A percentile compares a stretch with the other conserved stretches of the same genome.
phyloP scores from a whole-genome alignment of 1,140 invertebrate species.

The Formica exsecta region DNA sequence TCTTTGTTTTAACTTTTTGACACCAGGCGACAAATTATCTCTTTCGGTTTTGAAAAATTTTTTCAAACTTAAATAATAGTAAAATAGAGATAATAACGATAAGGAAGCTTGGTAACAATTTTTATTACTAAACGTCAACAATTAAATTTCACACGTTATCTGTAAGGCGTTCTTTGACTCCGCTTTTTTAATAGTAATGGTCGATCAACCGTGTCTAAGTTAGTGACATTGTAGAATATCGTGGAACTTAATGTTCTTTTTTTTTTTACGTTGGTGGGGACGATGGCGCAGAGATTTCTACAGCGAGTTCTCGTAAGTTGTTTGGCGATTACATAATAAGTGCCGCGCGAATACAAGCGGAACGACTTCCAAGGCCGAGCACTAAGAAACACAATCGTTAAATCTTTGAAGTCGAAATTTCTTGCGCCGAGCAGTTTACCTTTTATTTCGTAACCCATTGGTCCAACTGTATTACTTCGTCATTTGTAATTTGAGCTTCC shows the following conservation, averaged over 20 bases:
- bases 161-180: neutral
- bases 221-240: constrained; percentile 49
- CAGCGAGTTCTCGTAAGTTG: constrained; percentile 63
- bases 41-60: neutral
- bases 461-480: constrained; percentile 68
- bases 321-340: constrained; percentile 75
- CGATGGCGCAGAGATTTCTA: constrained; percentile 1
- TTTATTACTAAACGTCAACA: neutral
- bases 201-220: neutral
- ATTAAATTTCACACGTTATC: constrained; percentile 4
- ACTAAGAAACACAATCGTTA: constrained; percentile 76
- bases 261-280: neutral
- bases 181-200: neutral
- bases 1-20: neutral
- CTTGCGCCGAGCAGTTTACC: constrained; percentile 32
- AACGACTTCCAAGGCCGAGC: constrained; percentile 78
- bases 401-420: constrained; percentile 72
- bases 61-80: neutral
- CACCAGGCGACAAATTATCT: neutral
- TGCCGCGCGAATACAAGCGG: constrained; percentile 63
- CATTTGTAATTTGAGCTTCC: constrained; percentile 4
- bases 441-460: constrained; percentile 43
- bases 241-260: constrained; percentile 11
- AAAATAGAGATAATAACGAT: too few relatives aligned
- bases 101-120: neutral